Conservation (phyloP, 2,113 vertebrate species). For the Psammodynastes pulverulentus region DNA sequence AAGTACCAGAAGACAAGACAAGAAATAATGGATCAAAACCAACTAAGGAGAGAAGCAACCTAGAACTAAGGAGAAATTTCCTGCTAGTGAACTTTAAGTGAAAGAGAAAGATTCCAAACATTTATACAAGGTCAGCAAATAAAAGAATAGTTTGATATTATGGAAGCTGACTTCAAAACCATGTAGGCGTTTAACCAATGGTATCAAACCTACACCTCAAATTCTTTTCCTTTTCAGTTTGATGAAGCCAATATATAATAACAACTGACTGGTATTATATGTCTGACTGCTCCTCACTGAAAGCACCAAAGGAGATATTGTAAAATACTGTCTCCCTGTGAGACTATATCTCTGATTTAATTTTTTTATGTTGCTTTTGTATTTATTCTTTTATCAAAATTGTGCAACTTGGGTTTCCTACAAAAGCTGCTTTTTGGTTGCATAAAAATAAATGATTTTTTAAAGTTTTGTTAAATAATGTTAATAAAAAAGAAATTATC, state of each 20-base stretch:
- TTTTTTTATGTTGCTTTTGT: background rate
- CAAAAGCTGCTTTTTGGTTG: background rate
- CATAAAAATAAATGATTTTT: background rate
- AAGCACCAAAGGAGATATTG: background rate
- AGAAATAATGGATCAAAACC: too few species aligned
- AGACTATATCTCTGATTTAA: background rate
- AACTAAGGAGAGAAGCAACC: too few species aligned
- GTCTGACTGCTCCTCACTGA: background rate
- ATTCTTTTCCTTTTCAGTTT: background rate
- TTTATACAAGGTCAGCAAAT: background rate
- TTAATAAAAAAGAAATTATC: background rate
- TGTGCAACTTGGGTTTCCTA: background rate
- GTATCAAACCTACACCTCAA: background rate
- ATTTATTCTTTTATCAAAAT: background rate
- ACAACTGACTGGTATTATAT: too few species aligned
- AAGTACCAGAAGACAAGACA: too few species aligned
- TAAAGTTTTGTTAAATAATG: background rate
- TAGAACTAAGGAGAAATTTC: too few species aligned
- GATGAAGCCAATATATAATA: background rate
- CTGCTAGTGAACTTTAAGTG: background rate
- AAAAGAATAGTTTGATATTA: background rate
- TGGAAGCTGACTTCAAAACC: background rate
- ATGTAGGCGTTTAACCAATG: background rate
- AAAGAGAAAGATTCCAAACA: background rate
- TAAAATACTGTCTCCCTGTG: background rate